Conservation (phyloP, 2,888 invertebrate genomes). For the Caenorhabditis doughertyi region DNA sequence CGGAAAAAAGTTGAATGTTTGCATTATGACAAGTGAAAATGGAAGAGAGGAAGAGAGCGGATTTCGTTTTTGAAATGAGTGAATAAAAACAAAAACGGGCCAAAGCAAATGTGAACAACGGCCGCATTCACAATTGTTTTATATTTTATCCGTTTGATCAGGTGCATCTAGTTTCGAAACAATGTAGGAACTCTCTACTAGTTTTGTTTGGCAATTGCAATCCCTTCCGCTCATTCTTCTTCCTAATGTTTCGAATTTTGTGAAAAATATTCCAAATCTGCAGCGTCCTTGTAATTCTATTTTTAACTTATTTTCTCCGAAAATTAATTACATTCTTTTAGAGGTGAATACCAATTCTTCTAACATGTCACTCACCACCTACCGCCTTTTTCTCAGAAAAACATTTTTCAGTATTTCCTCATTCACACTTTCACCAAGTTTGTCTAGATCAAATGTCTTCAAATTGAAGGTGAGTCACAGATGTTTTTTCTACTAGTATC, state of each 20-base stretch:
- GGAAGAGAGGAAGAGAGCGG: conserved; percentile 10
- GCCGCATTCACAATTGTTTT: conserved; percentile 51
- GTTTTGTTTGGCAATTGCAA: conserved; percentile 34
- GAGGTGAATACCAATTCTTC: conserved; percentile 37
- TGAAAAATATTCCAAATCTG: not conserved
- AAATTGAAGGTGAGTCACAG: conserved; percentile 44
- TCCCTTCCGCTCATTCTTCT: conserved; percentile 1
- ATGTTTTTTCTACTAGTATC: not conserved
- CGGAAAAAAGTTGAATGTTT: conserved; percentile 47
- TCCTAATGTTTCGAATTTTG: too few relatives aligned
- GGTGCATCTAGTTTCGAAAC: conserved; percentile 58
- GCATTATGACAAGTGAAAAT: not conserved
- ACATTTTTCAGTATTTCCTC: conserved; percentile 19
- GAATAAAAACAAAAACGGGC: conserved; percentile 45
- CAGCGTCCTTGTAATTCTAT: conserved; percentile 25
- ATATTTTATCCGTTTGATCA: conserved; percentile 62
- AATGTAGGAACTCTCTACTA: conserved; percentile 17
- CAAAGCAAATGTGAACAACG: conserved; percentile 14
- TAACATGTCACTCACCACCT: not conserved
- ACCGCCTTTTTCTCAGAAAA: not conserved
- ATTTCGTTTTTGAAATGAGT: conserved; percentile 19
- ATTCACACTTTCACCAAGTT: not conserved
- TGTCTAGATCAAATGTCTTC: conserved; percentile 41
- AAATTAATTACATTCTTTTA: conserved; percentile 37
- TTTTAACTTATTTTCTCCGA: conserved; percentile 24